Base-by-base conservation (phyloP, 35 echinoderm and acorn worm genomes). In the Antedon bifida region DNA sequence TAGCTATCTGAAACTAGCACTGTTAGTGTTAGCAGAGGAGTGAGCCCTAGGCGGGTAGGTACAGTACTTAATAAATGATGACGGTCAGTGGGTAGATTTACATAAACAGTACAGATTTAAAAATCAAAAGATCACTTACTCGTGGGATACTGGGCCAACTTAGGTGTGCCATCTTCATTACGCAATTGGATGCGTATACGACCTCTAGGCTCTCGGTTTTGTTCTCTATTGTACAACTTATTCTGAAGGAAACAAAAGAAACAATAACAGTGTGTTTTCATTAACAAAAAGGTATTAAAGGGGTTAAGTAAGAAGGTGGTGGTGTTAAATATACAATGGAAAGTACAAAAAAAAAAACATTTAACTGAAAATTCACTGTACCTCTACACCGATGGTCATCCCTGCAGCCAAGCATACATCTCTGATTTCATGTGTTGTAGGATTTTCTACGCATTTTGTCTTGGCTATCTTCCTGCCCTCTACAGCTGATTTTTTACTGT, bases 221-320 rank as follows among this genome's bases (percentile, higher is more conserved):
- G 90, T 77, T 97, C 94, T 45, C 94, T 85, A 0, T 90, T 84
- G 56, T 97, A 97, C 85, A 92, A 90, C 34, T 96, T 96, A 30
- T 85, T 84, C 29, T 74, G 78, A 80, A 80, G 39, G n/a, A 10
- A 36, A 36, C 34, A 39, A 14, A 42, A 42, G n/a, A n/a, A n/a
- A n/a, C n/a, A n/a, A n/a, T n/a, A n/a, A n/a, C n/a, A 42, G 38
- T 42, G 14, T 42, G 5, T 42, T 42, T 7, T 14, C 4, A 42
- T 14, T 42, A 42, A 42, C 14, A 7, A 42, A 7, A 14, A 42
- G 38, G 38, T 7, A 42, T 42, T 42, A 42, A 42, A 42, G 14
- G 4, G 14, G 38, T 42, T 42, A 42, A 42, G 14, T 7, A 42
- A 42, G 38, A n/a, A n/a, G n/a, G n/a, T n/a, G n/a, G n/a, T n/a